Conservation (phyloP, 2,113 vertebrate species). For the Ploceus nigricollis region DNA sequence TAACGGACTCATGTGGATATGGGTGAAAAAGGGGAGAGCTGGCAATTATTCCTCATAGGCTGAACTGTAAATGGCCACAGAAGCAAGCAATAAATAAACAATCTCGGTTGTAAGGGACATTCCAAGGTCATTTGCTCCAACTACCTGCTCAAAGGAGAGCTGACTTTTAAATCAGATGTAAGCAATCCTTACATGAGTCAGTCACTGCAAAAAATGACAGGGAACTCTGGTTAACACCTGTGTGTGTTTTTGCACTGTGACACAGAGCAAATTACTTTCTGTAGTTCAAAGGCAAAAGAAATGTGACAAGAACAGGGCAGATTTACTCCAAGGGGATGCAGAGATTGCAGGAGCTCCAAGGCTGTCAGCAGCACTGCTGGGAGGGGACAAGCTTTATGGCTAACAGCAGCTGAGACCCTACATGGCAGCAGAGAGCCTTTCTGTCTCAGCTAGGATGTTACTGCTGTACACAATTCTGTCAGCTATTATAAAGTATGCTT, state of each 20-base stretch:
- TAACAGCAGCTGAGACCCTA: not conserved
- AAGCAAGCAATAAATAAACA: not conserved
- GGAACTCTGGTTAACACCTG: not conserved
- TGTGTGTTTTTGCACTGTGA: not conserved
- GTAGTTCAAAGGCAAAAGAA: not conserved
- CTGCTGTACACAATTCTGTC: not conserved
- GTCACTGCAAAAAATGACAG: rapidly evolving
- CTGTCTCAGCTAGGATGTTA: rapidly evolving
- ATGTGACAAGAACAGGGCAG: not conserved
- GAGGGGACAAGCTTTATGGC: not conserved
- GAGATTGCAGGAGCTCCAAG: not conserved
- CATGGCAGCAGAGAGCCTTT: not conserved
- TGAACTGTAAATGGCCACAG: not conserved
- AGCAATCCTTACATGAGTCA: not conserved
- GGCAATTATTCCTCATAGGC: not conserved
- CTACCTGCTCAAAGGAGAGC: not conserved
- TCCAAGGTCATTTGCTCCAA: not conserved
- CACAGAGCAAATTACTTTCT: not conserved
- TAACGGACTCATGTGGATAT: not conserved
- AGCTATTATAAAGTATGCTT: not conserved
- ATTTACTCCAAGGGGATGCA: not conserved
- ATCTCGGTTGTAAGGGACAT: not conserved
- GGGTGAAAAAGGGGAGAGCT: not conserved
- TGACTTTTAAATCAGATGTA: not conserved
- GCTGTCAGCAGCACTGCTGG: not conserved